Base-by-base conservation (phyloP, 64 coral and sea anemone genomes). In the Stichodactyla helianthus region DNA sequence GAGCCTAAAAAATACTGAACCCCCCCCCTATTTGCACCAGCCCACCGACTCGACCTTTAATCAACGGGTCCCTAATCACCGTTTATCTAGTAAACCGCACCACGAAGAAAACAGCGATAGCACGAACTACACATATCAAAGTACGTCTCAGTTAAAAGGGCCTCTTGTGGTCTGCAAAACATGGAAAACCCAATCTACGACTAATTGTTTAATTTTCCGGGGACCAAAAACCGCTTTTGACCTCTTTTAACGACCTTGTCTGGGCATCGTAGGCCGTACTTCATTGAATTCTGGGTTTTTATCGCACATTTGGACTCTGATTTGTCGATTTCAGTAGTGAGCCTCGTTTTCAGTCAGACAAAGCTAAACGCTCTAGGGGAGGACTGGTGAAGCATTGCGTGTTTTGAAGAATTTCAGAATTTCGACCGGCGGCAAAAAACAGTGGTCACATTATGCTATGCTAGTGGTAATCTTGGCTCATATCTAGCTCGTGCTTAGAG, bases 391-490 rank as follows among this genome's bases (percentile, higher is more conserved):
- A 27, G 20, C 19, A 17, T 50, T 82, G 79, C 79, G 53, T 82
- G 79, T 82, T 82, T 55, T 84, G 55, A 50, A 44, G 57, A 26
- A 58, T 54, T 84, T 84, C 8, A 28, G 3, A 53, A 35, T 20
- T 11, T 57, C 18, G 14, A 82, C 83, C 54, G 83, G 54, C 83
- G 83, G 83, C 83, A 81, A 81, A 81, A 44, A 12, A 81, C 78
- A 81, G 78, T 81, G 51, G 50, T 79, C 78, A 81, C 78, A 81
- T 81, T 81, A 81, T 81, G 78, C 50, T 52, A 50, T 17, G 52
- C 35, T 81, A 11, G n/a, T 81, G 78, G 5, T 81, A 22, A 54
- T 81, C 78, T 54, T 53, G 16, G 50, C 52, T 54, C 52, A 51
- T 52, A 81, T 51, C 78, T 81, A 63, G 83, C 55, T 59, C 50